Evolutionary conservation across 1,140 invertebrate species (phyloP), one percentile per base, ranked within the genome.

Genomic region (Aphelenchoides fujianensis): DNA sequence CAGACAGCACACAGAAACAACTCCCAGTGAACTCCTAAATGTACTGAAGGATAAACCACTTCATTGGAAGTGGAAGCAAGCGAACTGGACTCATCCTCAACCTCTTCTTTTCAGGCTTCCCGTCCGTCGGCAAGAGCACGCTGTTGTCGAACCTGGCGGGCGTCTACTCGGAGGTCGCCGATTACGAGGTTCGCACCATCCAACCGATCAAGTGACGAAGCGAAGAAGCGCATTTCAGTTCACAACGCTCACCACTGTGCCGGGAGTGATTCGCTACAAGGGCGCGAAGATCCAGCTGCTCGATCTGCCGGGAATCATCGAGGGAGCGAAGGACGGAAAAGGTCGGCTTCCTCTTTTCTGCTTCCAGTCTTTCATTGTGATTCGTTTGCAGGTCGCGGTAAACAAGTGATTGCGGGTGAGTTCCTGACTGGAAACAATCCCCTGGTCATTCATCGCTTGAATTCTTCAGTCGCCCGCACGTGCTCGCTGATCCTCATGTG

Each of bases 241-340:
- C 84, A 99, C 97, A 70, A 99, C 97, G 0, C 88, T 99, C 0
- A 99, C 97, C 1, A 98, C 97, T 67, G 97, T 99, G 27, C 97
- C 97, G 64, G 97, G 97, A 16, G 97, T 97, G 84, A 98, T 99
- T 80, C 94, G 95, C 86, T 99, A 98, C 85, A 98, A 99, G 87
- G 97, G 97, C 74, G 97, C 96, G 72, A 99, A 98, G 89, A 96
- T 99, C 85, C 94, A 96, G 91, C 86, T 99, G 30, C 87, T 99
- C 2, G 97, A 99, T 90, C 88, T 99, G 72, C 97, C 97, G 73
- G 97, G 97, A 88, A 99, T 99, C 85, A 99, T 99, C 84, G 97
- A 99, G 88, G 97, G 97, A 76, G 97, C 97, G n/a, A 99, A 99
- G 85, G 97, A 99, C 85, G 93, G 93, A 41, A 97, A 98, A 87